phyloP scores from a whole-genome alignment of 92 coral and sea anemone species.

The Plumapathes pennacea region DNA sequence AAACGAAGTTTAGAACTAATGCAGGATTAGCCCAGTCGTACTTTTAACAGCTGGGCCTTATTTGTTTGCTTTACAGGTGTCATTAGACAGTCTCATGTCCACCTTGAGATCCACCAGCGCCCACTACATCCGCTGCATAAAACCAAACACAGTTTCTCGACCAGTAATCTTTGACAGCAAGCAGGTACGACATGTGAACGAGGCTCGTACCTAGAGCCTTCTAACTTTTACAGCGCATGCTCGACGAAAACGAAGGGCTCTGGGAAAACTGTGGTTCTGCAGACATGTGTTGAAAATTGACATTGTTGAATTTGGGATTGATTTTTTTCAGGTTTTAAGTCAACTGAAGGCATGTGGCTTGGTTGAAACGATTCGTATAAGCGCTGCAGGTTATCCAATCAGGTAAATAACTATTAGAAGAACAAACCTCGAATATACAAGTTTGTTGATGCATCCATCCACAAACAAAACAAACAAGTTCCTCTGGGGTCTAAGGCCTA shows the following conservation, averaged over 20 bases:
- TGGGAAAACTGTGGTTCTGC: not conserved
- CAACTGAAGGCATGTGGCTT: conserved; percentile 81
- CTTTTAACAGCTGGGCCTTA: too few relatives aligned
- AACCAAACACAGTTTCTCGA: conserved; percentile 54
- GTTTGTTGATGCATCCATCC: too few relatives aligned
- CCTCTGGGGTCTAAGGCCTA: too few relatives aligned
- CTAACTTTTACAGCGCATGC: too few relatives aligned
- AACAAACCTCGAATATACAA: too few relatives aligned
- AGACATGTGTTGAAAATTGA: not conserved
- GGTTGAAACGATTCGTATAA: conserved; percentile 71
- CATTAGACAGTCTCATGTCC: conserved; percentile 69
- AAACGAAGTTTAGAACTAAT: too few relatives aligned
- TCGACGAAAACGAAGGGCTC: not conserved
- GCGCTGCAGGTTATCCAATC: conserved; percentile 80
- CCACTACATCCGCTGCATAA: conserved; percentile 78
- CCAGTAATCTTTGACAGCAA: conserved; percentile 62
- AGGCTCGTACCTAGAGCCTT: too few relatives aligned
- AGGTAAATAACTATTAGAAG: conserved; percentile 37
- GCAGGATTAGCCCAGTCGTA: too few relatives aligned
- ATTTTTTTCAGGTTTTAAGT: conserved; percentile 47
- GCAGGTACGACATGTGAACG: too few relatives aligned
- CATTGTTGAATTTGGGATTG: not conserved
- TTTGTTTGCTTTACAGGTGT: conserved; percentile 26
- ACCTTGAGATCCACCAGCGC: conserved; percentile 62
- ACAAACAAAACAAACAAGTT: too few relatives aligned